These are phyloP conservation scores for Eupeodes latifasciatus DNA, from an alignment of 2,888 invertebrate genomes.

Conservation along the genomic window DNA sequence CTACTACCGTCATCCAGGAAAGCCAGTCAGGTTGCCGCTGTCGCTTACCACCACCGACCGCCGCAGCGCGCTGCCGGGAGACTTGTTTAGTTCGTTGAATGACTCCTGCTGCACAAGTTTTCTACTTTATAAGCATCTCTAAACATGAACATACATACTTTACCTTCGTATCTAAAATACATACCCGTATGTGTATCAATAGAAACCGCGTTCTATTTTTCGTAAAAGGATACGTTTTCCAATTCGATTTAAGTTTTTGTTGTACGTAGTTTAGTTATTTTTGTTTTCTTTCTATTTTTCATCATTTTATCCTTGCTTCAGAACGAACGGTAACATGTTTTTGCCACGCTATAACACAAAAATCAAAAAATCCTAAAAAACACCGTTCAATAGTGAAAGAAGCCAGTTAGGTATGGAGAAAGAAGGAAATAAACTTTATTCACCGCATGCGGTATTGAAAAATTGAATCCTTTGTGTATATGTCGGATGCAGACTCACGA, in stretches of 20 bases:
- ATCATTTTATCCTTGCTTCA: slow-evolving; percentile 1
- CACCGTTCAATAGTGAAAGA: slow-evolving; percentile 3
- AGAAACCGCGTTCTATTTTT: slow-evolving; percentile 1
- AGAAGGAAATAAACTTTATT: slow-evolving; percentile 57
- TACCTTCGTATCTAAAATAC: neutral
- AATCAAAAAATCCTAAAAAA: slow-evolving; percentile 1
- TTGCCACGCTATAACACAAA: slow-evolving; percentile 31
- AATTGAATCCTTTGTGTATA: slow-evolving; percentile 52
- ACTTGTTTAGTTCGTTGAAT: slow-evolving; percentile 61
- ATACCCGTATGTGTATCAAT: neutral
- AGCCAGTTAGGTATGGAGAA: slow-evolving; percentile 6
- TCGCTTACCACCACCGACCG: neutral
- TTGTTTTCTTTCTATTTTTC: neutral
- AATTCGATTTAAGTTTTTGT: slow-evolving; percentile 15
- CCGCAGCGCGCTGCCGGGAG: slow-evolving; percentile 5
- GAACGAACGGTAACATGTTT: slow-evolving; percentile 12
- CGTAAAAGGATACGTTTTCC: slow-evolving; percentile 24
- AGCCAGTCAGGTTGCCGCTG: too few species aligned
- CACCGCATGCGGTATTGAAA: slow-evolving; percentile 51
- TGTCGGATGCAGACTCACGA: slow-evolving; percentile 43
- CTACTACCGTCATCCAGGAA: neutral
- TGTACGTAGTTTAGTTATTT: neutral
- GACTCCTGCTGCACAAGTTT: slow-evolving; percentile 57
- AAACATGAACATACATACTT: neutral
- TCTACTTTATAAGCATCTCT: slow-evolving; percentile 32